Evolutionary conservation across 2,113 vertebrate species (phyloP), one percentile per base, ranked within the genome.

Genomic region (Rhombomys opimus): DNA sequence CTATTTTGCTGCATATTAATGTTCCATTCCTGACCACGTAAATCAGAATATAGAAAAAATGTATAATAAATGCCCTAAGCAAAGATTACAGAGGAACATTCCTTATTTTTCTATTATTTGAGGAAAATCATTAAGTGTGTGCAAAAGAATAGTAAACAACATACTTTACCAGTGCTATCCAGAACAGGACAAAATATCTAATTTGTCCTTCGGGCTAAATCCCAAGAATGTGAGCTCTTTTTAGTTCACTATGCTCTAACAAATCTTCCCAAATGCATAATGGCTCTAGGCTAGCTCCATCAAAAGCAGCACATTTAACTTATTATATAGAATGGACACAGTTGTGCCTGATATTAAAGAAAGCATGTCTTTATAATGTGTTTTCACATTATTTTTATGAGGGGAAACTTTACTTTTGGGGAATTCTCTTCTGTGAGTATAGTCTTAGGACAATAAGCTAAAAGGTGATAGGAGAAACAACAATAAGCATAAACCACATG

Each of bases 381-480:
- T n/a, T 77, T 81, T 95, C 10, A 57, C 59, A 92, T 85, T 76
- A 63, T n/a, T 94, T 90, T 87, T 96, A 77, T 89, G 63, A 89
- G 11, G 67, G 41, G 75, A 95, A 94, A 35, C 8, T 15, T 82
- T 82, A 1, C 18, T 73, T 73, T 73, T n/a, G 4, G 32, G n/a
- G 18, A 61, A 82, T 82, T 18, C 82, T 90, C 93, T 27, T 90
- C 32, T 52, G 17, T 77, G 27, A 82, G n/a, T 15, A 95, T 81
- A 82, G 30, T 52, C 46, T 89, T 76, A 95, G 61, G 30, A 10
- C 52, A 68, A 46, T 78, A 32, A 89, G 41, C 68, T 18, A 93
- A 77, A 3, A 67, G 22, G 73, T 80, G 18, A 25, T 8, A 25
- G 7, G 90, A 72, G 41, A 25, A 38, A 87, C 50, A 72, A 89